Evolutionary conservation across 2,888 invertebrate genomes (phyloP).

Genomic region (Xanthorhoe designata): DNA sequence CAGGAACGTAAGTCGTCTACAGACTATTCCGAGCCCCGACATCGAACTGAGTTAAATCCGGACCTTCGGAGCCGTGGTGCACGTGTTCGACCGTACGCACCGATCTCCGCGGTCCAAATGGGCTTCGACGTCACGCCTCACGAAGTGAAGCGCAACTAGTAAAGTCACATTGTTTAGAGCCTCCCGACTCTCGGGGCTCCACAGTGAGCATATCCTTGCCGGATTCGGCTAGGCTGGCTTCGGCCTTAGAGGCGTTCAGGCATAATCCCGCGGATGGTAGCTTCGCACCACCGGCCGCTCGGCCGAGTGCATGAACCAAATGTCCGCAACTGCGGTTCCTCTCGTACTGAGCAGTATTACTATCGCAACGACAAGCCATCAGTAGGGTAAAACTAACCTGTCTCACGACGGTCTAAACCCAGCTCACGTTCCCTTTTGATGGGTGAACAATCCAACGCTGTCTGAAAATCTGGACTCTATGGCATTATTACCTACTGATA

Average conservation of each 20-base stretch:
- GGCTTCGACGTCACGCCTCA: constrained; percentile 64
- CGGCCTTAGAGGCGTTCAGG: constrained; percentile 87
- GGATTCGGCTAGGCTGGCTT: constrained; percentile 47
- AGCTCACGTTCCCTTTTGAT: constrained; percentile 88
- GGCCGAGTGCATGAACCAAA: constrained; percentile 85
- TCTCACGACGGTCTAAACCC: constrained; percentile 88
- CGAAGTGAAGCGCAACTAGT: constrained; percentile 53
- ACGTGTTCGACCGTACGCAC: constrained; percentile 49
- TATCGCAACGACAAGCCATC: constrained; percentile 83
- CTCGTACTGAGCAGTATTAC: constrained; percentile 81
- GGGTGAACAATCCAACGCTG: constrained; percentile 91
- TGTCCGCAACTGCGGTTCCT: constrained; percentile 40
- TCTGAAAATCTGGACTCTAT: too few species aligned
- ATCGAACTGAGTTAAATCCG: constrained; percentile 66
- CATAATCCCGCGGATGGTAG: constrained; percentile 79
- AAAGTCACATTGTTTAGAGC: constrained; percentile 67
- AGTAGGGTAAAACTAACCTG: constrained; percentile 87
- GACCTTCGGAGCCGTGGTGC: constrained; percentile 53
- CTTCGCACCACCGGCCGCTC: constrained; percentile 80
- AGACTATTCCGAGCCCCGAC: constrained; percentile 86
- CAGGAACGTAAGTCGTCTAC: constrained; percentile 87
- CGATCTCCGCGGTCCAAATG: constrained; percentile 60
- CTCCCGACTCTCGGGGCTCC: constrained; percentile 74
- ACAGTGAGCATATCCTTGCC: constrained; percentile 61
- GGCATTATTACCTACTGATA: too few species aligned